Evolutionary conservation across 2,797 vertebrate species (phyloP).

Genomic region (Pelochelys cantorii): DNA sequence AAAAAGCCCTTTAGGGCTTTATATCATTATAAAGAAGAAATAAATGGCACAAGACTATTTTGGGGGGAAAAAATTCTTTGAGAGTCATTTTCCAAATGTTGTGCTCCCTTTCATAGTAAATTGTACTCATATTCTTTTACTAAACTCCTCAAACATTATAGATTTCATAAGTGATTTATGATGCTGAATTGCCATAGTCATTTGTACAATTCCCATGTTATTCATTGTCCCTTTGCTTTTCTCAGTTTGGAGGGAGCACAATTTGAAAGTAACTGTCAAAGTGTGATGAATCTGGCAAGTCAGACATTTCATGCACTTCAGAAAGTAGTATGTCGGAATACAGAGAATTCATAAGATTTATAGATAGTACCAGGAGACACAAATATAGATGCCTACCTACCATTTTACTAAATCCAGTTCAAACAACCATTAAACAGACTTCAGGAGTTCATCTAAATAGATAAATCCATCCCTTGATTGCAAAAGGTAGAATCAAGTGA

Average conservation of each 20-base stretch:
- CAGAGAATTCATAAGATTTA: conserved; percentile 29
- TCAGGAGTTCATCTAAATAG: neutral
- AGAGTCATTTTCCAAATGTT: conserved; percentile 40
- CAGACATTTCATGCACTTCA: conserved; percentile 58
- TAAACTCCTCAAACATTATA: conserved; percentile 67
- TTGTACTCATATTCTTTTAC: neutral
- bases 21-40: neutral
- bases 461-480: neutral
- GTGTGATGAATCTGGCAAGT: conserved; percentile 57
- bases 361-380: neutral
- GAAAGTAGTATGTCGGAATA: conserved; percentile 40
- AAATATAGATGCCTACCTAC: conserved; percentile 15
- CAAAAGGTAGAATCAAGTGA: neutral
- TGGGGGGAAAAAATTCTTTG: neutral
- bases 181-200: conserved; percentile 52
- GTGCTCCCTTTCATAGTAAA: conserved; percentile 22
- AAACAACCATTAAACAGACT: neutral
- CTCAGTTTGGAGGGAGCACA: conserved; percentile 23
- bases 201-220: conserved; percentile 50
- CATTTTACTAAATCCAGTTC: conserved; percentile 31
- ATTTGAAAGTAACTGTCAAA: conserved; percentile 58
- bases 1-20: neutral
- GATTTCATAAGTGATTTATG: conserved; percentile 73
- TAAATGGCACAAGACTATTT: neutral
- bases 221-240: conserved; percentile 45